phyloP scores from a whole-genome alignment of 2,888 invertebrate species.

The Nephrotoma flavescens region DNA sequence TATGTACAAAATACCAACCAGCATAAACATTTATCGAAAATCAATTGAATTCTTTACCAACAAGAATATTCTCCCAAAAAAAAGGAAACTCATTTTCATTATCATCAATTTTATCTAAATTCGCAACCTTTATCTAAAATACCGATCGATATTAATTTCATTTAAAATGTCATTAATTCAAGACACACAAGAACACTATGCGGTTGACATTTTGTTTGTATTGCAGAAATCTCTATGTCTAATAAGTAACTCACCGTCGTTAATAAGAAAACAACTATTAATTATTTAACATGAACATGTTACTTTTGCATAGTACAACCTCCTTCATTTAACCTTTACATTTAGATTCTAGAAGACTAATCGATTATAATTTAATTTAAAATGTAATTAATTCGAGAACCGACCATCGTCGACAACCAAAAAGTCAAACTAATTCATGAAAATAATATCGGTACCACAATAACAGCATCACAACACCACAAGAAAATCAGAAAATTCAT shows the following conservation, averaged over 20 bases:
- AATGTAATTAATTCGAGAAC: too few species aligned
- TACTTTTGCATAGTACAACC: too few species aligned
- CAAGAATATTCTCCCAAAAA: neutral
- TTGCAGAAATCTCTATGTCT: too few species aligned
- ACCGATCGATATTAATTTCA: neutral
- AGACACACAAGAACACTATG: neutral
- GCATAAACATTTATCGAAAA: neutral
- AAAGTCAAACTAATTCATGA: too few species aligned
- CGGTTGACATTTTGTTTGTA: too few species aligned
- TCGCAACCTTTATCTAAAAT: neutral
- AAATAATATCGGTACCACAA: neutral
- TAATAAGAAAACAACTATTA: too few species aligned
- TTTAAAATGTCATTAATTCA: neutral
- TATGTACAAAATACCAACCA: neutral
- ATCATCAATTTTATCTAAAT: neutral
- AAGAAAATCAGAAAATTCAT: neutral
- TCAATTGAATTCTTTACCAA: neutral
- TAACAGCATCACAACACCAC: neutral
- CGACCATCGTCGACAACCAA: too few species aligned
- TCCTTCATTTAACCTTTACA: too few species aligned
- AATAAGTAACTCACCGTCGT: too few species aligned
- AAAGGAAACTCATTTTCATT: neutral
- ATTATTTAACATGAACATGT: too few species aligned
- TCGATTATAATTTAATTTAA: too few species aligned
- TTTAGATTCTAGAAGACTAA: too few species aligned